These are phyloP conservation scores for Ceratina australensis DNA, from an alignment of 1,140 invertebrate species.

Conservation along the genomic window DNA sequence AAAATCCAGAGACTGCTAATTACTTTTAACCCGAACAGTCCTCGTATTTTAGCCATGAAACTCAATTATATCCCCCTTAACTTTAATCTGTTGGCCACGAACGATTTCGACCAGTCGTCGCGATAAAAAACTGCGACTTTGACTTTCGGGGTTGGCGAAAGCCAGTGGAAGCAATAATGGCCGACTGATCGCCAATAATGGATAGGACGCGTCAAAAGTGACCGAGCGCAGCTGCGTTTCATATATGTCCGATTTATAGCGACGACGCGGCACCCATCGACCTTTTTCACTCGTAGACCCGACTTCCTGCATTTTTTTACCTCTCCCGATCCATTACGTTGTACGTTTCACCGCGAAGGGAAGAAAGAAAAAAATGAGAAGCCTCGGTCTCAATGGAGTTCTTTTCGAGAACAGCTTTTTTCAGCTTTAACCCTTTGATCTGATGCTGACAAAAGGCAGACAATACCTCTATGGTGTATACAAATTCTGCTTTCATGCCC, in stretches of 20 bases:
- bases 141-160: slow-evolving; percentile 1
- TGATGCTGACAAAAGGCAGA: not conserved
- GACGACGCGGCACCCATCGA: slow-evolving; percentile 2
- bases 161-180: slow-evolving; percentile 20
- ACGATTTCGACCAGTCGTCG: not conserved
- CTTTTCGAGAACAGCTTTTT: not conserved
- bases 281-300: not conserved
- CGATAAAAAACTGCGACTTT: not conserved
- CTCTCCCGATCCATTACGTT: slow-evolving; percentile 17
- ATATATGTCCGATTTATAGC: slow-evolving; percentile 30
- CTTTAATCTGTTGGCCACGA: not conserved
- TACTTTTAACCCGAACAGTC: too few relatives aligned
- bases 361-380: not conserved
- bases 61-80: not conserved
- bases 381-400: not conserved
- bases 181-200: slow-evolving; percentile 27
- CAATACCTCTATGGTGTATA: too few relatives aligned
- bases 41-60: too few relatives aligned
- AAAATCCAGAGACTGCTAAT: too few relatives aligned
- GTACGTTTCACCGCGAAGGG: not conserved
- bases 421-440: not conserved
- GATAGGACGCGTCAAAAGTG: slow-evolving; percentile 30
- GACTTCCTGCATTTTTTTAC: not conserved
- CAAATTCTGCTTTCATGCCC: too few relatives aligned
- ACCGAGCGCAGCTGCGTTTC: slow-evolving; percentile 25